phyloP scores from a whole-genome alignment of 2,113 vertebrate species.

The Pangasianodon gigas region DNA sequence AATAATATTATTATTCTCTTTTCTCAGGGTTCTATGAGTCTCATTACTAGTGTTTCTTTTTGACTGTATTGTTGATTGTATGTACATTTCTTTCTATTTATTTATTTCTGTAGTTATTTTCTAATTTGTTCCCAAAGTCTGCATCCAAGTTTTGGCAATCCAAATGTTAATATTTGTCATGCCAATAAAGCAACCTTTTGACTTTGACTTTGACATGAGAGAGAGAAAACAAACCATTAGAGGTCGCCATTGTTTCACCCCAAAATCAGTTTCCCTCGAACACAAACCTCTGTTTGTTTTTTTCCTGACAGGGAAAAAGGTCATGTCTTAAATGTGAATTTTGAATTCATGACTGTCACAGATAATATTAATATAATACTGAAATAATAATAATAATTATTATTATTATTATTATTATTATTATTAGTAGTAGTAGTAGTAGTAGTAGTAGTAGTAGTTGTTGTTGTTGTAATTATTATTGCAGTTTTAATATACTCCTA shows the following conservation, averaged over 20 bases:
- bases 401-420: background rate
- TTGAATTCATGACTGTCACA: background rate
- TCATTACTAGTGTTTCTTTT: no score
- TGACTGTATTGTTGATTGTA: no score
- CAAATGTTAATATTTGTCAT: no score
- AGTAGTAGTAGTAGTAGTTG: background rate
- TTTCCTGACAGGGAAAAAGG: background rate
- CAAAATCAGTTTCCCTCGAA: background rate
- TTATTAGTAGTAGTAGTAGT: background rate
- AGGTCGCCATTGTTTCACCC: constrained; percentile 59
- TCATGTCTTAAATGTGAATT: background rate
- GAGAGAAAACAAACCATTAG: constrained; percentile 50
- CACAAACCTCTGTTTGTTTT: background rate
- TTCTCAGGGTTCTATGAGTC: no score
- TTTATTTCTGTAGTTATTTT: no score
- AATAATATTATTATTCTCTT: no score
- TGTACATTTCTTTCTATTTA: no score
- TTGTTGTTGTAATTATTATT: background rate
- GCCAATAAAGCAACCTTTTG: no score
- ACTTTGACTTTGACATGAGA: background rate
- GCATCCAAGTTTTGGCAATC: no score
- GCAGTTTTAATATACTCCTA: background rate
- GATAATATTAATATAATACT: background rate
- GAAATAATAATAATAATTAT: background rate
- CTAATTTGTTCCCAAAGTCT: no score